These are phyloP conservation scores for Lethocerus indicus DNA, from an alignment of 1,140 invertebrate species.

Conservation along the genomic window DNA sequence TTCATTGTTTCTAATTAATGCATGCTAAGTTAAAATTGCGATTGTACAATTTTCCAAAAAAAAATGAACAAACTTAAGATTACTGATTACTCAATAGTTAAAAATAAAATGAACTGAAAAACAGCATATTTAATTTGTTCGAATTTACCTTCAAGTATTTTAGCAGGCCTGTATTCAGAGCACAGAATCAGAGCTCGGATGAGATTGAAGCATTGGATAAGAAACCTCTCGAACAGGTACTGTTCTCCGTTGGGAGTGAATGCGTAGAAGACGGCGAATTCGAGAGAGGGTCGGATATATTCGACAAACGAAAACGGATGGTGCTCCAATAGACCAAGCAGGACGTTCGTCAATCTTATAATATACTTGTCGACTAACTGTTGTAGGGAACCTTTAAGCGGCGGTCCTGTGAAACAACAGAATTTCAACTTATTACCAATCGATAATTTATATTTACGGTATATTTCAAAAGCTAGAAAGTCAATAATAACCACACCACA, in stretches of 20 bases:
- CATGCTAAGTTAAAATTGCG: too few species aligned
- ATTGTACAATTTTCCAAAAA: too few species aligned
- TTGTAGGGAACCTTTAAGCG: constrained; percentile 24
- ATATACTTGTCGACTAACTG: constrained; percentile 62
- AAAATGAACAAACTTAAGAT: too few species aligned
- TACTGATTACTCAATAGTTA: too few species aligned
- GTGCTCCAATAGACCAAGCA: constrained; percentile 50
- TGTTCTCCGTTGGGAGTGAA: constrained; percentile 63
- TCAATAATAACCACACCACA: background rate
- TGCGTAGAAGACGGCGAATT: constrained; percentile 69
- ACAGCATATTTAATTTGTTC: too few species aligned
- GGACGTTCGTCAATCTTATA: constrained; percentile 59
- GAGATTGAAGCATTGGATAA: constrained; percentile 76
- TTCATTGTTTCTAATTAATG: too few species aligned
- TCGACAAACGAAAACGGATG: constrained; percentile 65
- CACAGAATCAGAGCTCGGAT: constrained; percentile 68
- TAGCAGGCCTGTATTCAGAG: constrained; percentile 48
- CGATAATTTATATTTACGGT: too few species aligned
- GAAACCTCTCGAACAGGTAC: constrained; percentile 65
- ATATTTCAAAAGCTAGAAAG: too few species aligned
- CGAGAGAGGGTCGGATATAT: constrained; percentile 56
- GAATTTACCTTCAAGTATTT: constrained; percentile 16
- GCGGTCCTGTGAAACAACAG: constrained; percentile 34
- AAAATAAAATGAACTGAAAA: too few species aligned
- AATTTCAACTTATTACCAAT: background rate